phyloP scores from a whole-genome alignment of 2,797 vertebrate species.

The Sebastes hopkinsi region DNA sequence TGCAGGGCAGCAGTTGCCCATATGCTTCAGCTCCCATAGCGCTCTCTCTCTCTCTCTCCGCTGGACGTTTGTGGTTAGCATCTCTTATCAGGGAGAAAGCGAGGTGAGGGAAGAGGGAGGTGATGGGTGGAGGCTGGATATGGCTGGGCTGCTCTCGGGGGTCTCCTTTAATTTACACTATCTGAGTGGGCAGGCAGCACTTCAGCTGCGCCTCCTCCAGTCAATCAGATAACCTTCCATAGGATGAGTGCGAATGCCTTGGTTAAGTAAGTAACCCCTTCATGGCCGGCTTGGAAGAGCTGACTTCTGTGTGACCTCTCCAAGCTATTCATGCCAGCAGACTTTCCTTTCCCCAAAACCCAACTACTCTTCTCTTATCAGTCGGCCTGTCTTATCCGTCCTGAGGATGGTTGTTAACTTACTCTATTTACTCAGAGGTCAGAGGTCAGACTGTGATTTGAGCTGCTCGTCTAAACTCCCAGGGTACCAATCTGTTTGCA shows the following conservation, averaged over 20 bases:
- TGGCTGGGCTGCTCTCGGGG: constrained; percentile 38
- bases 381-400: constrained; percentile 66
- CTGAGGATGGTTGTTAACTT: constrained; percentile 64
- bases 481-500: constrained; percentile 43
- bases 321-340: constrained; percentile 30
- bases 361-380: constrained; percentile 52
- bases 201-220: constrained; percentile 43
- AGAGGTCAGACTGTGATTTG: constrained; percentile 61
- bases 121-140: constrained; percentile 44
- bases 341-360: constrained; percentile 32
- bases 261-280: constrained; percentile 57
- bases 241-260: constrained; percentile 54
- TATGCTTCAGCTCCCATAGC: constrained; percentile 33
- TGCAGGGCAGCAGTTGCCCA: constrained; percentile 44
- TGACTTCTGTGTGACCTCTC: constrained; percentile 69
- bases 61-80: constrained; percentile 41
- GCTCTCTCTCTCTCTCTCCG: constrained; percentile 2
- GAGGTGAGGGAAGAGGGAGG: constrained; percentile 4
- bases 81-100: constrained; percentile 55
- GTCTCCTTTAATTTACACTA: constrained; percentile 66
- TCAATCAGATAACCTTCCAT: constrained; percentile 63
- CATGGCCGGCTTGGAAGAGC: constrained; percentile 34
- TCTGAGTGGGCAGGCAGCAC: constrained; percentile 48
- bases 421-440: constrained; percentile 60
- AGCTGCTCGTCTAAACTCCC: constrained; percentile 57